Evolutionary conservation across 2,888 invertebrate species (phyloP).

Genomic region (Yponomeuta malinellus): DNA sequence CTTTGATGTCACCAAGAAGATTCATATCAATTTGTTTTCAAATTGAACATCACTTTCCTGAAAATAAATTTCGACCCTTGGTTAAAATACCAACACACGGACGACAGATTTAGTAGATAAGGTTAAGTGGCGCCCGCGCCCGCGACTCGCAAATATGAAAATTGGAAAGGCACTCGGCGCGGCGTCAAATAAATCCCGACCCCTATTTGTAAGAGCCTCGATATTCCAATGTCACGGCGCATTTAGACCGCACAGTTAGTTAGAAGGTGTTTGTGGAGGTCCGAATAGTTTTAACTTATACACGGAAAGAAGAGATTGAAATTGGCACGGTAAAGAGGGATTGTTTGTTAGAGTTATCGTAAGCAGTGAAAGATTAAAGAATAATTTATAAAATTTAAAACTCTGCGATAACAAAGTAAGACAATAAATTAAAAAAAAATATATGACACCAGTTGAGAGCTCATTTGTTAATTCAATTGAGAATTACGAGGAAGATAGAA

Average conservation of each 20-base stretch:
- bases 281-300: no score
- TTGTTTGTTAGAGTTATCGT: no score
- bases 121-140: slow-evolving; percentile 27
- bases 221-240: slow-evolving; percentile 31
- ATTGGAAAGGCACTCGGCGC: slow-evolving; percentile 54
- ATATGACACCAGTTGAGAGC: no score
- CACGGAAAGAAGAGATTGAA: no score
- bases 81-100: slow-evolving; percentile 43
- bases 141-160: slow-evolving; percentile 61
- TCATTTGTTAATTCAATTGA: no score
- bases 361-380: no score
- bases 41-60: slow-evolving; percentile 6
- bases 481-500: no score
- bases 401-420: no score
- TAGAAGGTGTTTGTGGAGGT: no score
- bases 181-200: slow-evolving; percentile 57
- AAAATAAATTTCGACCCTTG: slow-evolving; percentile 56
- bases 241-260: background rate
- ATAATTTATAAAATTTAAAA: no score
- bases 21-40: background rate
- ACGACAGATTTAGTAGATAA: slow-evolving; percentile 55
- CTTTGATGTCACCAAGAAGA: background rate
- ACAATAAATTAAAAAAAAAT: no score
- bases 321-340: no score
- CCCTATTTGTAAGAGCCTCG: slow-evolving; percentile 54